These are phyloP conservation scores for Diachrysia chrysitis DNA, from an alignment of 2,888 invertebrate species.

Conservation along the genomic window DNA sequence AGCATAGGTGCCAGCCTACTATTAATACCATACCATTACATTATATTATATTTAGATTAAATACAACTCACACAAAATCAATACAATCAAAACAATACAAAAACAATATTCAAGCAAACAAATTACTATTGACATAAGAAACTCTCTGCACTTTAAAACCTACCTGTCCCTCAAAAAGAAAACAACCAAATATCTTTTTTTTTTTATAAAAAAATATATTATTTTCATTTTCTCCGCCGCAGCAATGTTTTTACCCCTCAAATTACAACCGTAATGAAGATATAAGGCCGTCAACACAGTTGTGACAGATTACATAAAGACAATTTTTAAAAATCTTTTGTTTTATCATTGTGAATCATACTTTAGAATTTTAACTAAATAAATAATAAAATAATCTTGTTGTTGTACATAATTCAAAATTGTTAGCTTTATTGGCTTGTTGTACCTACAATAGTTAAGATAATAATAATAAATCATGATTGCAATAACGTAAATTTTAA, in stretches of 20 bases:
- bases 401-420: no score
- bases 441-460: no score
- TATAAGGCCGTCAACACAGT: constrained; percentile 21
- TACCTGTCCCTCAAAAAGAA: constrained; percentile 31
- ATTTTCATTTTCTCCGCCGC: constrained; percentile 50
- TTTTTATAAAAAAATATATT: constrained; percentile 47
- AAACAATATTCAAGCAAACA: not conserved
- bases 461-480: no score
- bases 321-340: not conserved
- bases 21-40: no score
- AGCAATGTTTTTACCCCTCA: constrained; percentile 46
- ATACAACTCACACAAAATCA: no score
- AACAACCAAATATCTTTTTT: constrained; percentile 50
- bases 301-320: not conserved
- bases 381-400: no score
- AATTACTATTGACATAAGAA: not conserved
- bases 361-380: no score
- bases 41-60: no score
- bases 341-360: not conserved
- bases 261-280: constrained; percentile 59
- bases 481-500: no score
- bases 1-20: no score
- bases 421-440: no score
- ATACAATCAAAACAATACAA: not conserved
- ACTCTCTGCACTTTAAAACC: not conserved